These are phyloP conservation scores for Adelosebastes latens DNA, from an alignment of 2,797 vertebrate species.

Conservation along the genomic window DNA sequence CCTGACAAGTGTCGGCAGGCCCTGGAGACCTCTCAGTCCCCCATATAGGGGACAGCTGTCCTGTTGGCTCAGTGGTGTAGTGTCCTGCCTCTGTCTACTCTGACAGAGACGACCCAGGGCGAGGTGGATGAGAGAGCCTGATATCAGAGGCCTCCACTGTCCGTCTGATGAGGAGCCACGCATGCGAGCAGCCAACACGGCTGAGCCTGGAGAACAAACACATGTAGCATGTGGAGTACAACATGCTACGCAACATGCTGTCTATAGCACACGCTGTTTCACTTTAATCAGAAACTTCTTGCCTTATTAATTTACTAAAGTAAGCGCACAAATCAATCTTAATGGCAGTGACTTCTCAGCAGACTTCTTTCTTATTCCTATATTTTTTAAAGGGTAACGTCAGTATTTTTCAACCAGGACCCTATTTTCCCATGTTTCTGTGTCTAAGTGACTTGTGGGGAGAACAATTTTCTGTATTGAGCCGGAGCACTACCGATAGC, in stretches of 20 bases:
- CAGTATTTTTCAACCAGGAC: background rate
- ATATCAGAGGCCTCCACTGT: constrained; percentile 29
- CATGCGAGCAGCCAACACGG: constrained; percentile 1
- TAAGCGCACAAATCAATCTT: background rate
- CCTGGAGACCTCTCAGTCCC: constrained; percentile 12
- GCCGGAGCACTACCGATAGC: background rate
- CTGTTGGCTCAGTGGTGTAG: constrained; percentile 22
- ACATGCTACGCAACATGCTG: background rate
- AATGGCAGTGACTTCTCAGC: background rate
- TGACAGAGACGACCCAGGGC: constrained; percentile 51
- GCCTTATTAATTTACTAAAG: background rate
- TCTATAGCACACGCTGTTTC: background rate
- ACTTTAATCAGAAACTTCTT: background rate
- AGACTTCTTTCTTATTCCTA: background rate
- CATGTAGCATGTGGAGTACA: constrained; percentile 5
- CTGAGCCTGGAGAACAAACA: constrained; percentile 18
- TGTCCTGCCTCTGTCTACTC: constrained; percentile 30
- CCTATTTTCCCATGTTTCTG: background rate
- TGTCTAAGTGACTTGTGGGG: background rate
- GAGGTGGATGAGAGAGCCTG: constrained; percentile 38
- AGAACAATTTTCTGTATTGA: background rate
- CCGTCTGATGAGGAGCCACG: constrained; percentile 30
- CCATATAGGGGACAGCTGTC: constrained; percentile 47
- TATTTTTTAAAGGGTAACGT: background rate
- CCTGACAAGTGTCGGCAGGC: constrained; percentile 32